phyloP scores from a whole-genome alignment of 2,888 invertebrate species.

The Cecidostiba fungosa region DNA sequence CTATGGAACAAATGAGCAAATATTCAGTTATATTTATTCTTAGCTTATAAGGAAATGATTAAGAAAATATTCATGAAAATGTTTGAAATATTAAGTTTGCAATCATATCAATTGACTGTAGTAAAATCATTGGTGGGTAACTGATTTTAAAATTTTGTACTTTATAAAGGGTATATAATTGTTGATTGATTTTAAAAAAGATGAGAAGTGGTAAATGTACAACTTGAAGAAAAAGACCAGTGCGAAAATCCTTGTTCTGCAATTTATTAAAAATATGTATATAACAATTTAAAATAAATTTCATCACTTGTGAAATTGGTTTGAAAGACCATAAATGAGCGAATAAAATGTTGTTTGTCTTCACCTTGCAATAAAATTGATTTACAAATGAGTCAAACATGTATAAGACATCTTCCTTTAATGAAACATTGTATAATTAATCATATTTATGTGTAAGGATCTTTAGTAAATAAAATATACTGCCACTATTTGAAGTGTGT shows the following conservation, averaged over 20 bases:
- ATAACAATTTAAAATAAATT: slow-evolving; percentile 56
- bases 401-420: slow-evolving; percentile 54
- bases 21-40: slow-evolving; percentile 37
- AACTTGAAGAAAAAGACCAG: slow-evolving; percentile 35
- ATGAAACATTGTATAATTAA: slow-evolving; percentile 58
- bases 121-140: slow-evolving; percentile 45
- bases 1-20: slow-evolving; percentile 45
- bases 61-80: slow-evolving; percentile 29
- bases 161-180: slow-evolving; percentile 56
- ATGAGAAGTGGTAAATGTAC: slow-evolving; percentile 54
- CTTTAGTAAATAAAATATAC: slow-evolving; percentile 64
- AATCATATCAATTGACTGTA: slow-evolving; percentile 37
- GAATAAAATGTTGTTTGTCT: slow-evolving; percentile 51
- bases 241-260: slow-evolving; percentile 53
- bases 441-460: slow-evolving; percentile 57
- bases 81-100: slow-evolving; percentile 48
- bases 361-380: slow-evolving; percentile 47
- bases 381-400: slow-evolving; percentile 46
- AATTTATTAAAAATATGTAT: slow-evolving; percentile 60
- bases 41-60: slow-evolving; percentile 36
- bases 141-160: slow-evolving; percentile 45
- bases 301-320: slow-evolving; percentile 37
- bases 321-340: slow-evolving; percentile 29
- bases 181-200: slow-evolving; percentile 59
- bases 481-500: slow-evolving; percentile 58